Evolutionary conservation across 2,888 invertebrate genomes (phyloP).

Genomic region (Kuschelorhynchus macadamiae): DNA sequence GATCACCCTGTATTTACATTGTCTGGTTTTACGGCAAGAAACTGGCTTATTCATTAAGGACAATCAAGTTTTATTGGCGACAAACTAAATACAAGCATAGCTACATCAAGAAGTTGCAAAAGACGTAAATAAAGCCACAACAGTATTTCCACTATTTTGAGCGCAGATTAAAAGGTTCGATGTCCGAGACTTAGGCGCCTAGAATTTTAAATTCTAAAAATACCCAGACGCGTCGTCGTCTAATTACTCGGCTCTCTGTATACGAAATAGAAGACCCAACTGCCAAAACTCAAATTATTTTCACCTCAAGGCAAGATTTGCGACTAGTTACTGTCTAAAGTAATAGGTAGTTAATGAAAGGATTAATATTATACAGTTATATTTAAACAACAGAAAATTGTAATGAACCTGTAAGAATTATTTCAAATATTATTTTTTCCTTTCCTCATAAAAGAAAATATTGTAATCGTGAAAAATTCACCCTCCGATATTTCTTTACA

Average conservation of each 20-base stretch:
- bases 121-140: conserved; percentile 61
- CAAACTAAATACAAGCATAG: not conserved
- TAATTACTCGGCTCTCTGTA: conserved; percentile 65
- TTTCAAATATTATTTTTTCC: no score
- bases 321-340: not conserved
- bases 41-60: no score
- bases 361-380: no score
- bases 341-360: no score
- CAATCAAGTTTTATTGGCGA: no score
- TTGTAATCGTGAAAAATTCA: no score
- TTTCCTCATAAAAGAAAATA: no score
- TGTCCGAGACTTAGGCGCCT: conserved; percentile 67
- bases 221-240: conserved; percentile 65
- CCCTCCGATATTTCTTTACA: no score
- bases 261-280: conserved; percentile 66
- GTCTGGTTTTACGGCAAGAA: no score
- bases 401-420: no score
- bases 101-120: conserved; percentile 29
- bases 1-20: no score
- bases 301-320: conserved; percentile 53
- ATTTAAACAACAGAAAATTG: no score
- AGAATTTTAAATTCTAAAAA: conserved; percentile 68
- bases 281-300: conserved; percentile 63
- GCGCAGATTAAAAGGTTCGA: conserved; percentile 66
- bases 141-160: conserved; percentile 58